phyloP scores from a whole-genome alignment of 2,888 invertebrate genomes.

The Dioctria rufipes region DNA sequence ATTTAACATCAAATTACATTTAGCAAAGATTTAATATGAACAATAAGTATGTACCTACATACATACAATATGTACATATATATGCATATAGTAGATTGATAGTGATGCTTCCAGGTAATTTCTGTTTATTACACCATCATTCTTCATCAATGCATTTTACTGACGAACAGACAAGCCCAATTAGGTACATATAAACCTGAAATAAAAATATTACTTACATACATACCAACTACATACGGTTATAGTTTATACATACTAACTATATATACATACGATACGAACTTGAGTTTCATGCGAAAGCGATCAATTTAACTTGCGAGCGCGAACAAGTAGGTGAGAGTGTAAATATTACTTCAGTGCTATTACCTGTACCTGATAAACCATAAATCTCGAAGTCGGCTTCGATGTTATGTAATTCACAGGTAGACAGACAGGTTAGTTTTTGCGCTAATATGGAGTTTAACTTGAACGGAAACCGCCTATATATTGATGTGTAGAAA shows the following conservation, averaged over 20 bases:
- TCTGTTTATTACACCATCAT: neutral
- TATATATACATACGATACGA: neutral
- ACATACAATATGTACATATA: too few relatives aligned
- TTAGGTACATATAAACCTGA: neutral
- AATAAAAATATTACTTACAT: neutral
- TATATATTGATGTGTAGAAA: neutral
- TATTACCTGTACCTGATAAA: slow-evolving; percentile 9
- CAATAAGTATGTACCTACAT: too few relatives aligned
- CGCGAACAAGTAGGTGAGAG: neutral
- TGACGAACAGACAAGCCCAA: too few relatives aligned
- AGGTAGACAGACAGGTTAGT: neutral
- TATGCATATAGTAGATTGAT: too few relatives aligned
- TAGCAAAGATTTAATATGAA: neutral
- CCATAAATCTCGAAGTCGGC: slow-evolving; percentile 5
- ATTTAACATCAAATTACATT: neutral
- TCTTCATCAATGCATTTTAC: neutral
- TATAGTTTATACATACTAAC: neutral
- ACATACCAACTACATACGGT: neutral
- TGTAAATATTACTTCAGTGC: slow-evolving; percentile 2
- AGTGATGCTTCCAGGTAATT: neutral
- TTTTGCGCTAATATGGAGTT: neutral
- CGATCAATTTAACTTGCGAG: neutral
- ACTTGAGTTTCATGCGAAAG: neutral
- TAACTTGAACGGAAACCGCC: slow-evolving; percentile 7
- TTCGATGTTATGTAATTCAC: slow-evolving; percentile 12